Evolutionary conservation across 1,140 invertebrate genomes (phyloP).

Genomic region (Micrasema longulum): DNA sequence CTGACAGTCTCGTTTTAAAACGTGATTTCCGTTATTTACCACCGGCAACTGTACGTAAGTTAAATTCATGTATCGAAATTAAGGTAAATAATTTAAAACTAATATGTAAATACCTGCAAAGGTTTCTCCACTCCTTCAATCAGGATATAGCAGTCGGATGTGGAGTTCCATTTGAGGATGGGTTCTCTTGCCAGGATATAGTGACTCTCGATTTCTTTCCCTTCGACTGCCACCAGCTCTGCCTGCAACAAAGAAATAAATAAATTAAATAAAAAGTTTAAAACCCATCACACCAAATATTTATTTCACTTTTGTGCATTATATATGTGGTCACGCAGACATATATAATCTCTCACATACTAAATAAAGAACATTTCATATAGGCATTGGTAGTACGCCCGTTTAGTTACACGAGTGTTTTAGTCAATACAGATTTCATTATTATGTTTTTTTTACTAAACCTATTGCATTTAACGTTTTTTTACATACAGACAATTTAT

Average conservation of each 20-base stretch:
- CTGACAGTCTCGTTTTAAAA: too few relatives aligned
- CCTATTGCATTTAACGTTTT: too few relatives aligned
- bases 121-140: conserved; percentile 73
- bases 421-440: not conserved
- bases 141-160: conserved; percentile 73
- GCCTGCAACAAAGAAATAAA: conserved; percentile 64
- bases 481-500: too few relatives aligned
- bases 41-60: too few relatives aligned
- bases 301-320: too few relatives aligned
- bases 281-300: too few relatives aligned
- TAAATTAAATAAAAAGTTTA: not conserved
- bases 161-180: conserved; percentile 74
- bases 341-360: not conserved
- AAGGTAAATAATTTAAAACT: too few relatives aligned
- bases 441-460: too few relatives aligned
- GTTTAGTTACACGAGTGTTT: not conserved
- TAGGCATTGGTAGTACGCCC: not conserved
- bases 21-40: too few relatives aligned
- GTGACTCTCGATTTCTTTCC: conserved; percentile 76
- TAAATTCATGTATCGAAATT: too few relatives aligned
- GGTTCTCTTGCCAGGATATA: conserved; percentile 75
- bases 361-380: not conserved
- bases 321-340: not conserved
- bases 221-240: conserved; percentile 74
- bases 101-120: conserved; percentile 69